Percentiles rank a stretch among this genome's conserved stretches.
Evolutionary conservation across 2,113 vertebrate species (phyloP).

Genomic region (Anoura caudifer): DNA sequence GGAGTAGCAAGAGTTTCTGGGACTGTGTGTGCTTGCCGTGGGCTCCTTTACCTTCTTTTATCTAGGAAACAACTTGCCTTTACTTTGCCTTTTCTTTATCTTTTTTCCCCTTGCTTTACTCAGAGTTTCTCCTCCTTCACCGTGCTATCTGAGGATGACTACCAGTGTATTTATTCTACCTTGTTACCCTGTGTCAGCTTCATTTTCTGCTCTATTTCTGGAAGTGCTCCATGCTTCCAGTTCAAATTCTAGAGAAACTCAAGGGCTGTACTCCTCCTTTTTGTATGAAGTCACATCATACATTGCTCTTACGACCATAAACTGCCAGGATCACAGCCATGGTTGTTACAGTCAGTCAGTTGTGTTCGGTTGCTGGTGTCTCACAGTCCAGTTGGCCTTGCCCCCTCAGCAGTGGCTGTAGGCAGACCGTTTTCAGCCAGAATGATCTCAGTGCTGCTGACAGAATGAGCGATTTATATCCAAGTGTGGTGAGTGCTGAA

Average conservation of each 20-base stretch:
- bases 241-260: not conserved
- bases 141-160: not conserved
- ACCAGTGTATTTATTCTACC: not conserved
- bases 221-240: not conserved
- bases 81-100: not conserved
- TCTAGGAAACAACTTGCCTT: not conserved
- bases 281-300: not conserved
- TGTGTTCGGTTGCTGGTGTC: not conserved
- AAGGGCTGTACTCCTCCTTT: not conserved
- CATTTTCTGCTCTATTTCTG: not conserved
- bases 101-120: not conserved
- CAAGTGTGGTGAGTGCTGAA: not conserved
- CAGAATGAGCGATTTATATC: not conserved
- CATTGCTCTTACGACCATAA: not conserved
- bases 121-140: not conserved
- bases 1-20: not conserved
- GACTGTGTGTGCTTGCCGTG: not conserved
- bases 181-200: not conserved
- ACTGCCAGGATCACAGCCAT: no score
- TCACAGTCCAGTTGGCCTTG: not conserved
- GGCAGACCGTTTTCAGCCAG: not conserved
- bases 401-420: not conserved
- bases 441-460: not conserved
- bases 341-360: no score
- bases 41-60: not conserved